Percentiles rank a stretch among this genome's conserved stretches.
phyloP scores from a whole-genome alignment of 2,888 invertebrate species.

The Scrobipalpa atriplicella region DNA sequence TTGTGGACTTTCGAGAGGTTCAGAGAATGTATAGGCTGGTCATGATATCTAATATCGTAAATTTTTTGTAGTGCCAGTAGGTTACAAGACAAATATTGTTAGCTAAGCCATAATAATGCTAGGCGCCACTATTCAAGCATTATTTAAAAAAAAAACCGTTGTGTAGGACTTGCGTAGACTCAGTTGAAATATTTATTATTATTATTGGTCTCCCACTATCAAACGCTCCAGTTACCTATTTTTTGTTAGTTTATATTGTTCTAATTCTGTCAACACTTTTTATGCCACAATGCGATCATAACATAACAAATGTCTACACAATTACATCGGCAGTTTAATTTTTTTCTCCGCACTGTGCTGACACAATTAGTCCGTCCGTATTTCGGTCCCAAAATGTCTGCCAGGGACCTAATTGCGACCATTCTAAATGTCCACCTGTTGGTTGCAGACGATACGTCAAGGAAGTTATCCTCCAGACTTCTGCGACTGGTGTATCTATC shows the following conservation, averaged over 20 bases:
- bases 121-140: too few species aligned
- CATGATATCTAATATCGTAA: too few species aligned
- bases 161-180: too few species aligned
- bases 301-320: not conserved
- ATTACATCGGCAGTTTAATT: not conserved
- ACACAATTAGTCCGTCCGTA: slow-evolving; percentile 14
- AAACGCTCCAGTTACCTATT: not conserved
- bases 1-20: too few species aligned
- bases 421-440: slow-evolving; percentile 11
- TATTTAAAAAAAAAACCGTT: too few species aligned
- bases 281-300: too few species aligned
- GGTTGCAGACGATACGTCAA: not conserved
- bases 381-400: not conserved
- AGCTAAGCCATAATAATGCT: too few species aligned
- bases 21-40: too few species aligned
- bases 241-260: not conserved
- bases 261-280: slow-evolving; percentile 4
- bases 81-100: too few species aligned
- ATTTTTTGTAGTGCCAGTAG: too few species aligned
- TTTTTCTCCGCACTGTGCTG: slow-evolving; percentile 5
- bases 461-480: slow-evolving; percentile 12
- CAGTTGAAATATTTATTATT: not conserved
- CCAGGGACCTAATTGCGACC: slow-evolving; percentile 6
- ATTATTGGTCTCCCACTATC: not conserved
- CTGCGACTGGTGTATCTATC: slow-evolving; percentile 13